phyloP scores from a whole-genome alignment of 1,140 invertebrate genomes.

The Meloidogyne floridensis region DNA sequence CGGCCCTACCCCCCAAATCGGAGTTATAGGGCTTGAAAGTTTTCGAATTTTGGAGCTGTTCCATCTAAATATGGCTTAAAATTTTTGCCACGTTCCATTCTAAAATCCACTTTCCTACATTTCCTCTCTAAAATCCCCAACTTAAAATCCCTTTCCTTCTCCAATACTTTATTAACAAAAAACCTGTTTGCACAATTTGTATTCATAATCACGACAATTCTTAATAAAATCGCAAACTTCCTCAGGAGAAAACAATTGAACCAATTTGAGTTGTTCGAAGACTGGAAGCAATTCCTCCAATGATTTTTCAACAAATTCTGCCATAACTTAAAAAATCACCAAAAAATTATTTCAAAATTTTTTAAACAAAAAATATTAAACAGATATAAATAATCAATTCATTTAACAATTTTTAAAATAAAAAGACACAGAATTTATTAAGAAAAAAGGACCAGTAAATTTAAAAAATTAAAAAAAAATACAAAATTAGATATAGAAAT shows the following conservation, averaged over 20 bases:
- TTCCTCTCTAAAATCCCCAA: too few species aligned
- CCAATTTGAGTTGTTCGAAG: conserved; percentile 25
- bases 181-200: conserved; percentile 25
- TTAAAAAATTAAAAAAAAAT: not conserved
- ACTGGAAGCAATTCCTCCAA: conserved; percentile 20
- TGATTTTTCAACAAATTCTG: conserved; percentile 27
- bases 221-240: conserved; percentile 19
- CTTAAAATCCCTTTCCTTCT: not conserved
- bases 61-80: too few species aligned
- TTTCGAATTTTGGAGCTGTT: too few species aligned
- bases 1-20: too few species aligned
- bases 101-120: too few species aligned
- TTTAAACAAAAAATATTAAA: not conserved
- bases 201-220: conserved; percentile 14
- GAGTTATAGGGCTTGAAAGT: too few species aligned
- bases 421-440: not conserved
- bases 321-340: not conserved
- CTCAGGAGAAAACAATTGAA: conserved; percentile 1
- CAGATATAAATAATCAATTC: not conserved
- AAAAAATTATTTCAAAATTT: not conserved
- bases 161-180: not conserved
- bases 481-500: too few species aligned
- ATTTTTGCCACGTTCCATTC: too few species aligned
- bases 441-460: not conserved
- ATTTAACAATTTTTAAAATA: not conserved